Base-by-base conservation (phyloP, 1,140 invertebrate species). In the Ostrea denselamellosa region DNA sequence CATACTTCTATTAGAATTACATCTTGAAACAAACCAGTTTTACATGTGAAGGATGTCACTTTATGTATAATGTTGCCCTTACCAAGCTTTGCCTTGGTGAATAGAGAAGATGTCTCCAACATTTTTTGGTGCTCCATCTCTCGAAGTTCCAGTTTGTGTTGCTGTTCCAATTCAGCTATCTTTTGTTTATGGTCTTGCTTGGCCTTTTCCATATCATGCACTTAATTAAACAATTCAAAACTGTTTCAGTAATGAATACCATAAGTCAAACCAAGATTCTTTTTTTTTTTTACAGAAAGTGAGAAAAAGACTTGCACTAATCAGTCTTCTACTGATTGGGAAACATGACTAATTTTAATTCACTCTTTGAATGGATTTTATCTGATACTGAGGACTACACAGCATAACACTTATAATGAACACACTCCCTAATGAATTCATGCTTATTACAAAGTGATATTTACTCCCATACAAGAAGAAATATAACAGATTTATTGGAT, bases 71-170 rank as follows among this genome's bases (percentile, higher is more conserved):
- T 62, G 12, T 51, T 25, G 56, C 56, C 3, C 85, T 22, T 88
- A 85, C 83, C 83, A n/a, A 85, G 85, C 53, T 83, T 85, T 34
- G 88, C 89, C 68, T 87, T 71, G 4, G 86, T 87, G 82, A 83
- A 83, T 22, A 83, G 19, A 54, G 82, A 51, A 52, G 53, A 25
- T n/a, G 44, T 83, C 44, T 83, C 53, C 19, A 83, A 25, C 68
- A 77, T 25, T 25, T 77, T 77, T 25, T 34, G 68, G 68, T 77
- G 68, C 28, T 77, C 68, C 22, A 77, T 77, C 28, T 77, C 25
- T 10, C 68, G 22, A 0, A 77, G 22, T 77, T 77, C 68, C 25
- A 77, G 68, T 44, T 77, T 77, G 68, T 83, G 82, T 53, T 52
- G n/a, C 44, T 83, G 52, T 52, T 85, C 34, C 0, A 85, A 44